A percentile compares a stretch with the other conserved stretches of the same genome.
These are phyloP conservation scores for Cancer borealis DNA, from an alignment of 2,888 invertebrate genomes.

Conservation along the genomic window DNA sequence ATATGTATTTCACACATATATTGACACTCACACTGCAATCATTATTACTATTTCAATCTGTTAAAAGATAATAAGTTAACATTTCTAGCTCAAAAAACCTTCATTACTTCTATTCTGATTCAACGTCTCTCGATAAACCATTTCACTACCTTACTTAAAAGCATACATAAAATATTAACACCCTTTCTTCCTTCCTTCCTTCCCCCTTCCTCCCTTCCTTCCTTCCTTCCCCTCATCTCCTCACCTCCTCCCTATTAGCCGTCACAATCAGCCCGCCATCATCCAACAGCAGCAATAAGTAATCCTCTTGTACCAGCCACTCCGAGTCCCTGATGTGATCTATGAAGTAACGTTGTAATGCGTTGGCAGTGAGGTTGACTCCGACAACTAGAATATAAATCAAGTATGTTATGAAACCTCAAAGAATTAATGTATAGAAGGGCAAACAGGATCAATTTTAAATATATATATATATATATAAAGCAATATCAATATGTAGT, in stretches of 20 bases:
- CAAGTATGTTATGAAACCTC: background rate
- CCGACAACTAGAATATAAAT: conserved; percentile 59
- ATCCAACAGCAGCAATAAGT: conserved; percentile 59
- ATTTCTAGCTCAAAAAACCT: no score
- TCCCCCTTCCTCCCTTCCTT: background rate
- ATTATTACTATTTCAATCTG: no score
- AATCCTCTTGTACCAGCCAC: conserved; percentile 39
- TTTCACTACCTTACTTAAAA: background rate
- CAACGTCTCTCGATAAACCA: no score
- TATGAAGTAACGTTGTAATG: conserved; percentile 41
- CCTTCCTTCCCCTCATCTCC: background rate
- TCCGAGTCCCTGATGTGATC: conserved; percentile 34
- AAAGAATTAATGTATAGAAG: background rate
- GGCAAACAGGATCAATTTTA: background rate
- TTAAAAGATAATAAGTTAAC: no score
- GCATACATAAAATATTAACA: background rate
- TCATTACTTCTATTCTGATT: no score
- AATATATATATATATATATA: background rate
- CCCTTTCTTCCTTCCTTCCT: background rate
- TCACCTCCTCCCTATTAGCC: conserved; percentile 56
- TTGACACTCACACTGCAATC: no score
- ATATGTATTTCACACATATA: no score
- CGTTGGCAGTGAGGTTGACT: conserved; percentile 58
- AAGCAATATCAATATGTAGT: no score
- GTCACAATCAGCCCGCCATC: conserved; percentile 67